A percentile compares a stretch with the other conserved stretches of the same genome.
These are phyloP conservation scores for Hippocampus kuda DNA, from an alignment of 2,797 vertebrate genomes.

Conservation along the genomic window DNA sequence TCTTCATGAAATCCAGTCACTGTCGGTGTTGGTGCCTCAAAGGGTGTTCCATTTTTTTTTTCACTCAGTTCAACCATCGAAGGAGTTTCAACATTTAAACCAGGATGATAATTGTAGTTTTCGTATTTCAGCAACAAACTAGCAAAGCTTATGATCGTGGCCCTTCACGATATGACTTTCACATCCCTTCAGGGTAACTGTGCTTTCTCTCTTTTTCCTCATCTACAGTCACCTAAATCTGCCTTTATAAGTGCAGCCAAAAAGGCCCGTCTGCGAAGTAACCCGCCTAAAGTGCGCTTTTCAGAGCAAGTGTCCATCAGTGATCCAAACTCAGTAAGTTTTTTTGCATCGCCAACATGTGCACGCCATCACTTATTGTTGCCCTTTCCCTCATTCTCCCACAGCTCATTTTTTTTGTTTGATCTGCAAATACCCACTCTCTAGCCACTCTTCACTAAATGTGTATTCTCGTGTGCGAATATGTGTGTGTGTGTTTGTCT, in stretches of 20 bases:
- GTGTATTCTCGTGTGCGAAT: not conserved
- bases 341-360: not conserved
- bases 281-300: slow-evolving; percentile 93
- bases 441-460: not conserved
- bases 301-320: slow-evolving; percentile 95
- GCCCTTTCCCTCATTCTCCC: slow-evolving; percentile 5
- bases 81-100: slow-evolving; percentile 15
- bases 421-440: not conserved
- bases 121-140: slow-evolving; percentile 32
- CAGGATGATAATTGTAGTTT: slow-evolving; percentile 12
- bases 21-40: not conserved
- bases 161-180: not conserved
- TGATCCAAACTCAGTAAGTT: slow-evolving; percentile 86
- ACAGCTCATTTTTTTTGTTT: not conserved
- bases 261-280: slow-evolving; percentile 90
- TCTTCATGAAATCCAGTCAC: not conserved
- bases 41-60: slow-evolving; percentile 3
- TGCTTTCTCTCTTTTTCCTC: slow-evolving; percentile 31
- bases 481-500: not conserved
- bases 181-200: not conserved
- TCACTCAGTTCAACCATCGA: not conserved
- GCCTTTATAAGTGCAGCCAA: slow-evolving; percentile 98
- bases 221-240: slow-evolving; percentile 87
- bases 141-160: slow-evolving; percentile 16
- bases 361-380: slow-evolving; percentile 10